Evolutionary conservation across 1,140 invertebrate genomes (phyloP), one percentile per base, ranked within the genome.

Genomic region (Dinoponera quadriceps): DNA sequence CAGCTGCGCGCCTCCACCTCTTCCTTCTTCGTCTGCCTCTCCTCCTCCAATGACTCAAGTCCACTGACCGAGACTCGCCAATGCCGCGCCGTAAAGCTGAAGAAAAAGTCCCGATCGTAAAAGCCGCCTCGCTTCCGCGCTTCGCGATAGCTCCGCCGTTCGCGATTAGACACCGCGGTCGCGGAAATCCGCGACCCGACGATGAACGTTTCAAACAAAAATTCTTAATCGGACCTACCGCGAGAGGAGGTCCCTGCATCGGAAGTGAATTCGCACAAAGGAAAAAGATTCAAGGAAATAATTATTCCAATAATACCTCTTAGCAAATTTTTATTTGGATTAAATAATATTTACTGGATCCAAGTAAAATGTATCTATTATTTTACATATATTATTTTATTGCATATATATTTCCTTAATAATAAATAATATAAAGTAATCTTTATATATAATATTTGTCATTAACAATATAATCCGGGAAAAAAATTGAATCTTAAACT

Each of bases 61-160:
- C 86, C 85, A 74, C 85, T 87, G 82, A 84, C 82, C 82, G 74
- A 84, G 74, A 80, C 86, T 84, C 62, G 49, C 33, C 49, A 66
- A 87, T 87, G 69, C 85, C 73, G 59, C 16, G 72, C 51, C 66
- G 77, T 81, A 88, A 87, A 84, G 20, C 33, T 11, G 51, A 59
- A 81, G 62, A 87, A 87, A 87, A 87, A 90, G 83, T 85, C 75
- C 54, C 38, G 75, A 86, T 88, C 83, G 82, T 87, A 73, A 88
- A 89, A 82, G 38, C 27, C 49, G 38, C 5, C 68, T 62, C 25
- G 77, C 71, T 82, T 88, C 88, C 87, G 87, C 57, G 66, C 72
- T 54, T 85, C 7, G 87, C 69, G 48, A 71, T 83, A 73, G 62
- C 84, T 69, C 74, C 73, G 82, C 68, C 71, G 65, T 49, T 68